Conservation (phyloP, 2,888 invertebrate species). For the Troglohyphantes excavatus region DNA sequence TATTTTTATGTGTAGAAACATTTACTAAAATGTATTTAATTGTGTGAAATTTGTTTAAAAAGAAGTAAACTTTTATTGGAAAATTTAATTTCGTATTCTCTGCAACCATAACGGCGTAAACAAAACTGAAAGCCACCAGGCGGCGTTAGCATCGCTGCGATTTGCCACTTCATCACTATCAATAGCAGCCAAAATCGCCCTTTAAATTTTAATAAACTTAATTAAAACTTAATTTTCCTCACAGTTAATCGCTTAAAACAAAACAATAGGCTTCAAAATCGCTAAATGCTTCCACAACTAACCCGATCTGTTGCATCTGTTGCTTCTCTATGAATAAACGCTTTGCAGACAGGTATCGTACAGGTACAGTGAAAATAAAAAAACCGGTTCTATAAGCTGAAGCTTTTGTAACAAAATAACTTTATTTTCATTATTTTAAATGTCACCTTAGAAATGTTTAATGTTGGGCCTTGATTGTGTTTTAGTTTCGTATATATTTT, state of each 20-base stretch:
- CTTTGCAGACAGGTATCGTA: neutral
- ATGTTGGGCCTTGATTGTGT: neutral
- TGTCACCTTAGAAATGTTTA: neutral
- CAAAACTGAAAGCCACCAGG: neutral
- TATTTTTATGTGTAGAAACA: too few relatives aligned
- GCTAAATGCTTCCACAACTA: neutral
- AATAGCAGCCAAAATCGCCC: neutral
- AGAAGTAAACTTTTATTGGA: too few relatives aligned
- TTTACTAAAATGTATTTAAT: too few relatives aligned
- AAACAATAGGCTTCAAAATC: neutral
- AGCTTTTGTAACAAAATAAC: neutral
- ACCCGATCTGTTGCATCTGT: neutral
- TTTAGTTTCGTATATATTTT: neutral
- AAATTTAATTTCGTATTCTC: neutral
- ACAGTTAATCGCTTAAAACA: neutral
- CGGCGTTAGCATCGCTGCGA: slow-evolving; percentile 25
- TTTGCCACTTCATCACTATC: slow-evolving; percentile 53
- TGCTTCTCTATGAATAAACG: neutral
- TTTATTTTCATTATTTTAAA: neutral
- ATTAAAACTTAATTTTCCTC: neutral
- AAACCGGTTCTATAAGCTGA: slow-evolving; percentile 1
- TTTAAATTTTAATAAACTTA: neutral
- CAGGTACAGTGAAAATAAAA: neutral
- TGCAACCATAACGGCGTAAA: neutral
- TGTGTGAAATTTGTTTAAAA: too few relatives aligned